Evolutionary conservation across 2,888 invertebrate genomes (phyloP).

Genomic region (Peribatodes rhomboidaria): DNA sequence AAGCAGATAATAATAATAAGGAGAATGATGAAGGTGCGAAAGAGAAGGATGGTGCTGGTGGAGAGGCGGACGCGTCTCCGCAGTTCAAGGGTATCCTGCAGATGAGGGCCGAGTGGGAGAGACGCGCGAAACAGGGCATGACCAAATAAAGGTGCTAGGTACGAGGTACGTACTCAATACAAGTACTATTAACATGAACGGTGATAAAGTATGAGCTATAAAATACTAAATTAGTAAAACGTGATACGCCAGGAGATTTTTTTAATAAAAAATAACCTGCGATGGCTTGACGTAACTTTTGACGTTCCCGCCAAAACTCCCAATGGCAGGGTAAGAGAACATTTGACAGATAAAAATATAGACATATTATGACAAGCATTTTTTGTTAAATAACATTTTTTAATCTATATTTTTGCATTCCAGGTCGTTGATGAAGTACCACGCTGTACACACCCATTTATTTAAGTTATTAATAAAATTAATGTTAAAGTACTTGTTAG

Average conservation of each 20-base stretch:
- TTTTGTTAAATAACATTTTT: background rate
- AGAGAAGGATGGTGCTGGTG: conserved; percentile 66
- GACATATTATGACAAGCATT: background rate
- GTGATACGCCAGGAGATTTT: too few species aligned
- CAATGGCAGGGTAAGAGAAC: too few species aligned
- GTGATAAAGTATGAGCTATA: too few species aligned
- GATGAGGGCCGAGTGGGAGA: conserved; percentile 92
- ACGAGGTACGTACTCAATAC: conserved; percentile 54
- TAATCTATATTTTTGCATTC: conserved; percentile 34
- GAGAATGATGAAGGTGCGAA: conserved; percentile 69
- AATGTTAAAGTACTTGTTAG: conserved; percentile 37
- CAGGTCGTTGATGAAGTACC: conserved; percentile 58
- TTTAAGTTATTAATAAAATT: conserved; percentile 44
- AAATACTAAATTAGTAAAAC: too few species aligned
- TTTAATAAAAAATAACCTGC: too few species aligned
- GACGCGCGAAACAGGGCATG: conserved; percentile 90
- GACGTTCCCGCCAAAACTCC: too few species aligned
- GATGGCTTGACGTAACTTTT: too few species aligned
- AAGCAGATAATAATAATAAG: conserved; percentile 54
- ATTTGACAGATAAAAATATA: too few species aligned
- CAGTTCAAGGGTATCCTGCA: conserved; percentile 91
- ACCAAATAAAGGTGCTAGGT: conserved; percentile 87
- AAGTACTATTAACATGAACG: too few species aligned
- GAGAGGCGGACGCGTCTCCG: conserved; percentile 78
- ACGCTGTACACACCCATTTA: conserved; percentile 59